These are phyloP conservation scores for Arrhopalites spinosus DNA, from an alignment of 2,888 invertebrate genomes.

Conservation along the genomic window DNA sequence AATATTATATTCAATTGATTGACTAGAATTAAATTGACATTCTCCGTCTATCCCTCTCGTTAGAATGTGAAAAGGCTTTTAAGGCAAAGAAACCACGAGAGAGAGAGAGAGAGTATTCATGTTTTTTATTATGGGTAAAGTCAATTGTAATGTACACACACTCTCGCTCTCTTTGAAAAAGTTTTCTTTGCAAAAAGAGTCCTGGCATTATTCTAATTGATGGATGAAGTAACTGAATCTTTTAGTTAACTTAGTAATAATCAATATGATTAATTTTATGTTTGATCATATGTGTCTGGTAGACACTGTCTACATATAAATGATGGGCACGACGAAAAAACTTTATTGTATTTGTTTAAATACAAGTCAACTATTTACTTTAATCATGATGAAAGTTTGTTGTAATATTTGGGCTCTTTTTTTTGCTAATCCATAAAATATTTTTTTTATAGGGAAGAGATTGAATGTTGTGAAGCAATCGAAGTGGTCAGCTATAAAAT, in stretches of 20 bases:
- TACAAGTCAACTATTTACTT: too few relatives aligned
- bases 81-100: slow-evolving; percentile 23
- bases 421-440: background rate
- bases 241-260: too few relatives aligned
- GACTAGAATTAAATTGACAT: slow-evolving; percentile 14
- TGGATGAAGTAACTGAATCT: background rate
- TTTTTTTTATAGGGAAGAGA: slow-evolving; percentile 67
- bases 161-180: background rate
- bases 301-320: too few relatives aligned
- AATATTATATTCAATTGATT: too few relatives aligned
- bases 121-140: too few relatives aligned
- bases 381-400: too few relatives aligned
- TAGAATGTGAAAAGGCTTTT: slow-evolving; percentile 25
- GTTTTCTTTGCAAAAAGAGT: background rate
- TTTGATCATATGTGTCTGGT: too few relatives aligned
- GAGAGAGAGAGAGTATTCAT: too few relatives aligned
- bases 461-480: slow-evolving; percentile 87
- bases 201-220: background rate
- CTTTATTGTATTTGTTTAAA: too few relatives aligned
- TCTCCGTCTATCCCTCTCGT: background rate
- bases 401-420: background rate
- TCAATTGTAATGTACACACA: too few relatives aligned
- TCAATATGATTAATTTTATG: too few relatives aligned
- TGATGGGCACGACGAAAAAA: too few relatives aligned
- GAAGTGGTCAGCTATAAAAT: slow-evolving; percentile 94